A percentile compares a stretch with the other conserved stretches of the same genome.
phyloP scores from a whole-genome alignment of 2,113 vertebrate genomes.

The Edolisoma coerulescens region DNA sequence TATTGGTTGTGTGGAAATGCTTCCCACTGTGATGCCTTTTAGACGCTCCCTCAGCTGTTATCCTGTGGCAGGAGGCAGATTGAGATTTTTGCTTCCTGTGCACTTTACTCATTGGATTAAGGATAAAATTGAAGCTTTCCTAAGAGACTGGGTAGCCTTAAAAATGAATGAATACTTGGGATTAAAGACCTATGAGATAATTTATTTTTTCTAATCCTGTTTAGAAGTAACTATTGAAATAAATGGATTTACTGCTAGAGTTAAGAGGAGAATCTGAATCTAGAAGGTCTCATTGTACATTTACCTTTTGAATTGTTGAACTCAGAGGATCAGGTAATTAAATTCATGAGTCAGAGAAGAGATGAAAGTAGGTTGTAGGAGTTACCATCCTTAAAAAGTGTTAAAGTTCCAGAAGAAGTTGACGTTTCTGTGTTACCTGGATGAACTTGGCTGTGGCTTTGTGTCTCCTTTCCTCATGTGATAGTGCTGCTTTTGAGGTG shows the following conservation, averaged over 20 bases:
- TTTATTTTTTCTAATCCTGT: neutral
- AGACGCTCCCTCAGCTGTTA: neutral
- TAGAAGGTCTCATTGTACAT: neutral
- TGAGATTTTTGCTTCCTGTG: neutral
- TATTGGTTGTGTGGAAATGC: neutral
- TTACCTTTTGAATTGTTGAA: slow-evolving; percentile 3
- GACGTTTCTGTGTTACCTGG: neutral
- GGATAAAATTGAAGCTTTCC: neutral
- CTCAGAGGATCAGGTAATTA: neutral
- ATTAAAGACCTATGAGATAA: neutral
- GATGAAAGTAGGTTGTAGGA: neutral
- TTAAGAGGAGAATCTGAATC: neutral
- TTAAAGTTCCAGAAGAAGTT: neutral
- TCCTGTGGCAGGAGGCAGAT: neutral
- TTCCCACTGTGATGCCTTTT: neutral
- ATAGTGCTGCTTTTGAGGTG: neutral
- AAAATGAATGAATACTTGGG: neutral
- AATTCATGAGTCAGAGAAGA: neutral
- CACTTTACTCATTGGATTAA: slow-evolving; percentile 30
- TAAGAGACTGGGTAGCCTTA: neutral
- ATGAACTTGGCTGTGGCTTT: neutral
- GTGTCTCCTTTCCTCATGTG: neutral
- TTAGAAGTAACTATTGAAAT: neutral
- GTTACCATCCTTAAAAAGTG: neutral
- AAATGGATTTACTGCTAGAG: neutral